Evolutionary conservation across 2,888 invertebrate genomes (phyloP).

Genomic region (Hyposoter didymator): DNA sequence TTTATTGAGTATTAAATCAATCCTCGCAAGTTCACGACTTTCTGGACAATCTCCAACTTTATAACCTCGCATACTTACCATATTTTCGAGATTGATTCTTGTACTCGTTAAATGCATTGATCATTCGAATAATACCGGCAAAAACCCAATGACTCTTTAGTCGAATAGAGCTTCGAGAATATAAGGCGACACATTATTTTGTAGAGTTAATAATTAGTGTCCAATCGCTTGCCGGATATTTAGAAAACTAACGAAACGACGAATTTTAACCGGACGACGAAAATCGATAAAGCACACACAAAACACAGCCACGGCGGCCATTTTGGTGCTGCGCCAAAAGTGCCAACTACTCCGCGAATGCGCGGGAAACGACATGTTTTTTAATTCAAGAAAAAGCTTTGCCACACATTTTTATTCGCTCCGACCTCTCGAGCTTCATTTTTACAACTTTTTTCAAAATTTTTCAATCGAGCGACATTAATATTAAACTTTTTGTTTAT

Average conservation of each 20-base stretch:
- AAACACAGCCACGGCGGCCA: not conserved
- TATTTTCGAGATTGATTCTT: constrained; percentile 13
- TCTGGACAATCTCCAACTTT: not conserved
- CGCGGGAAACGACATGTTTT: constrained; percentile 10
- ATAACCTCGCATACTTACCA: constrained; percentile 18
- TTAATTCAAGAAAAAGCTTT: not conserved
- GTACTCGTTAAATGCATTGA: constrained; percentile 20
- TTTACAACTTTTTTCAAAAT: constrained; percentile 11
- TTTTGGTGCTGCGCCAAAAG: constrained; percentile 9
- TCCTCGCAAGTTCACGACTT: not conserved
- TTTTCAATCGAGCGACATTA: not conserved
- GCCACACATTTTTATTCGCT: not conserved
- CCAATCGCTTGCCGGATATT: not conserved
- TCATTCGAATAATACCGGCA: constrained; percentile 11
- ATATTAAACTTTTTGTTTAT: constrained; percentile 47
- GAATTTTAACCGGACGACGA: constrained; percentile 30
- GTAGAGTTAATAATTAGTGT: not conserved
- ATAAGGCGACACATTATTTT: constrained; percentile 1
- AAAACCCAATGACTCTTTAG: constrained; percentile 11
- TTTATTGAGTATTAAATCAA: not conserved
- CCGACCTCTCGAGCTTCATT: too few relatives aligned
- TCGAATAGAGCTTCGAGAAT: not conserved
- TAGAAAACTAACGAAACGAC: constrained; percentile 1
- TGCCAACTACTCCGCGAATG: constrained; percentile 14
- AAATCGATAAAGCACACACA: constrained; percentile 55